Evolutionary conservation across 2,113 vertebrate species (phyloP), one percentile per base, ranked within the genome.

Genomic region (Colaptes auratus): DNA sequence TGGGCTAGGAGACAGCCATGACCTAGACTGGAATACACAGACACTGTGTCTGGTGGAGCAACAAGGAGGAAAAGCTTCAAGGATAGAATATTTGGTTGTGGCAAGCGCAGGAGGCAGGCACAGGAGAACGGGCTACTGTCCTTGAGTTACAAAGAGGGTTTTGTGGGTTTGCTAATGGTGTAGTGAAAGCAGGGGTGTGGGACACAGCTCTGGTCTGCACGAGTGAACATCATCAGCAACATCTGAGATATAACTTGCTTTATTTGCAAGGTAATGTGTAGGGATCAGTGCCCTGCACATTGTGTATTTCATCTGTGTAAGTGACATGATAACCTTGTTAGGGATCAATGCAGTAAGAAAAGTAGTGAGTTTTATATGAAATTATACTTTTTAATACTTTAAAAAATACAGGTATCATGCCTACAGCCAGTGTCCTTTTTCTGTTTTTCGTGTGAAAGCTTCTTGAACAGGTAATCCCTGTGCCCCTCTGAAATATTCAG

Each of bases 11-110:
- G 27, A 23, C 18, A 30, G 24, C 11, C 70, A 1, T 70, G 58
- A 9, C 60, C 8, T 5, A 13, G 23, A 25, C 1, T 1, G n/a
- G 69, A n/a, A n/a, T n/a, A n/a, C n/a, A n/a, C n/a, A n/a, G n/a
- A n/a, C n/a, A n/a, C n/a, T n/a, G n/a, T n/a, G n/a, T n/a, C n/a
- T n/a, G n/a, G n/a, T n/a, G n/a, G n/a, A n/a, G n/a, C n/a, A n/a
- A n/a, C 27, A 25, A 12, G 20, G 46, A 25, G 36, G 17, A 80
- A 50, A 16, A 56, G 14, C 36, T 78, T 75, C 58, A 28, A 7
- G 36, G 19, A 21, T 48, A 61, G 48, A 75, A 36, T 48, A 42
- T 28, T 52, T 56, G 35, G 21, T 16, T 63, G 18, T 46, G 31
- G 21, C 31, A 74, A 88, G 21, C 42, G 24, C 16, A 76, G 31